Conservation (phyloP, 2,797 vertebrate species). For the Momotus momota region DNA sequence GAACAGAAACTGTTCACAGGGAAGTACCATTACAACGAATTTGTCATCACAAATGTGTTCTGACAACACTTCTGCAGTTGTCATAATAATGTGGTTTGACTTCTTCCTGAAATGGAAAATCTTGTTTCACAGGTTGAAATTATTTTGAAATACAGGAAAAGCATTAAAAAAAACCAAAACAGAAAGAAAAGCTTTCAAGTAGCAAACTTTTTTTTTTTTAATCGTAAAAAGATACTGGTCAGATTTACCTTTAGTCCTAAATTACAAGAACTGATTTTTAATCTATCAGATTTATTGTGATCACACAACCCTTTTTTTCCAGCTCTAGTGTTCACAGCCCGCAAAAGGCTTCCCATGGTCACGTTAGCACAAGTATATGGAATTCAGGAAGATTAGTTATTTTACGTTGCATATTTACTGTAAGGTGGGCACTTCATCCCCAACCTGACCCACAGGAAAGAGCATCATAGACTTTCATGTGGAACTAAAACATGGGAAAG, state of each 20-base stretch:
- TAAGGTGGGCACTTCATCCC: neutral
- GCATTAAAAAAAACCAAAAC: neutral
- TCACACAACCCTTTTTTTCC: neutral
- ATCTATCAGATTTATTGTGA: neutral
- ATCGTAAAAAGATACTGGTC: neutral
- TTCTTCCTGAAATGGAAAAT: conserved; percentile 45
- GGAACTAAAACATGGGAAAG: neutral
- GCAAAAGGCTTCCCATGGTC: neutral
- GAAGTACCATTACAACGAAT: conserved; percentile 25
- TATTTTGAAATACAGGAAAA: neutral
- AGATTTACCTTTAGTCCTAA: neutral
- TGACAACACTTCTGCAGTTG: conserved; percentile 46
- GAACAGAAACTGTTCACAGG: conserved; percentile 20
- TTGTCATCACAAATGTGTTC: conserved; percentile 44
- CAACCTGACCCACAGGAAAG: neutral
- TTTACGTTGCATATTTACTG: neutral
- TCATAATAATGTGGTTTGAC: conserved; percentile 41
- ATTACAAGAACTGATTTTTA: neutral
- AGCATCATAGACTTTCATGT: neutral
- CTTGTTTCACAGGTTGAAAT: conserved; percentile 35
- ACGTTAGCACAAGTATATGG: neutral
- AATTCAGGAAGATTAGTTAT: neutral
- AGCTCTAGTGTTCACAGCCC: neutral
- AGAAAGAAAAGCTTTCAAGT: neutral
- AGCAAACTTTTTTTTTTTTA: neutral